Evolutionary conservation across 2,113 vertebrate species (phyloP).

Genomic region (Corydoras sp.): DNA sequence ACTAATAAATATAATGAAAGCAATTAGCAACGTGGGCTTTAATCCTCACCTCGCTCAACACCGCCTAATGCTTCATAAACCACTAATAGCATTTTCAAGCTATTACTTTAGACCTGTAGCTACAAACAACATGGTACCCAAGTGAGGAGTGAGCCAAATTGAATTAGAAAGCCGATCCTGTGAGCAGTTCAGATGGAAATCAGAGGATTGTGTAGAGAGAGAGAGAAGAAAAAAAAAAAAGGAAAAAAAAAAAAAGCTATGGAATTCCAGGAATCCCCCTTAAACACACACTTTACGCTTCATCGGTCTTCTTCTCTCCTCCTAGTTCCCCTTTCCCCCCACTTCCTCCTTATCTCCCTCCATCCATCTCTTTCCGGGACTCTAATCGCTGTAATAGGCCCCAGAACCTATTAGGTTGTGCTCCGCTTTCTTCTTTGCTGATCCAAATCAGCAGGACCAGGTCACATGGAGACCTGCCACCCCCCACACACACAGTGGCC

Average conservation of each 20-base stretch:
- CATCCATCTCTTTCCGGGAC: constrained; percentile 34
- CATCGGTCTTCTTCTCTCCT: constrained; percentile 31
- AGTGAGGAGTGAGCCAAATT: too few species aligned
- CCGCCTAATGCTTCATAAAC: too few species aligned
- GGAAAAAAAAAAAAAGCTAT: constrained; percentile 45
- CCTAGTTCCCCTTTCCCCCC: constrained; percentile 1
- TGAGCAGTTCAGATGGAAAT: constrained; percentile 51
- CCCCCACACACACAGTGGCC: neutral
- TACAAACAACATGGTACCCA: too few species aligned
- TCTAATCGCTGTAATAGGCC: constrained; percentile 54
- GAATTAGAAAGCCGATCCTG: neutral
- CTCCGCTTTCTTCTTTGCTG: neutral
- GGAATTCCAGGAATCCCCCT: constrained; percentile 69
- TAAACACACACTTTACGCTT: constrained; percentile 63
- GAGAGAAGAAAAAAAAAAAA: too few species aligned
- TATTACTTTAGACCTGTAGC: too few species aligned
- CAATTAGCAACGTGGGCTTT: too few species aligned
- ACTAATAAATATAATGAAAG: too few species aligned
- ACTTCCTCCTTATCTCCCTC: constrained; percentile 58
- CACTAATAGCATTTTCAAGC: too few species aligned
- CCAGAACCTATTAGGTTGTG: constrained; percentile 43
- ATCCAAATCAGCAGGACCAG: neutral
- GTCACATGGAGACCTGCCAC: constrained; percentile 6
- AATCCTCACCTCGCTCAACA: too few species aligned
- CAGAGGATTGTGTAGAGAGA: constrained; percentile 54